These are phyloP conservation scores for Acromyrmex charruanus DNA, from an alignment of 1,140 invertebrate genomes.

Conservation along the genomic window DNA sequence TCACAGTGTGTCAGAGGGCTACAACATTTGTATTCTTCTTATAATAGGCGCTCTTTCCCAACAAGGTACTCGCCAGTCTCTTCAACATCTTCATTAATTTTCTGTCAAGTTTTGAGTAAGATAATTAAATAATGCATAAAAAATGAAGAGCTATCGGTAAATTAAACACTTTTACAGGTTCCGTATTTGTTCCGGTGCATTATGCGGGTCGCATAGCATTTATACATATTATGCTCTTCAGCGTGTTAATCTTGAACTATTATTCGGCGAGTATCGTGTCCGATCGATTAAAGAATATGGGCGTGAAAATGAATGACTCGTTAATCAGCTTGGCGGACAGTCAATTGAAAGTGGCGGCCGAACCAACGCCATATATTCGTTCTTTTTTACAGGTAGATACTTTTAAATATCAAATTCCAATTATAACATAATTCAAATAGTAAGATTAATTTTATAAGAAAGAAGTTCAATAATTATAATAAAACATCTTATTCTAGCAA, in stretches of 20 bases:
- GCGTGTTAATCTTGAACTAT: slow-evolving; percentile 70
- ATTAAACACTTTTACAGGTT: slow-evolving; percentile 41
- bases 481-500: background rate
- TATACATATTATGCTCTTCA: slow-evolving; percentile 66
- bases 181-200: slow-evolving; percentile 57
- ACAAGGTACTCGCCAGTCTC: slow-evolving; percentile 68
- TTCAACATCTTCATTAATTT: slow-evolving; percentile 14
- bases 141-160: background rate
- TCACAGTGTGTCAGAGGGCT: slow-evolving; percentile 9
- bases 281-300: slow-evolving; percentile 64
- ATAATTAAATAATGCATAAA: background rate
- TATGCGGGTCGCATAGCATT: slow-evolving; percentile 68
- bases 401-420: background rate
- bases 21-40: slow-evolving; percentile 58
- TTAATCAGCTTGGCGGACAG: slow-evolving; percentile 62
- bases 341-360: slow-evolving; percentile 61
- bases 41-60: slow-evolving; percentile 76
- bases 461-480: background rate
- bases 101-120: background rate
- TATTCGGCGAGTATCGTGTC: slow-evolving; percentile 75
- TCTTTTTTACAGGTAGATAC: slow-evolving; percentile 66
- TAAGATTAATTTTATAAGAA: background rate
- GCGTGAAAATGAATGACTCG: slow-evolving; percentile 73
- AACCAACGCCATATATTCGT: slow-evolving; percentile 63
- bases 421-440: background rate